A percentile compares a stretch with the other conserved stretches of the same genome.
Conservation (phyloP, 2,797 vertebrate species). For the Ctenosaura bakeri region DNA sequence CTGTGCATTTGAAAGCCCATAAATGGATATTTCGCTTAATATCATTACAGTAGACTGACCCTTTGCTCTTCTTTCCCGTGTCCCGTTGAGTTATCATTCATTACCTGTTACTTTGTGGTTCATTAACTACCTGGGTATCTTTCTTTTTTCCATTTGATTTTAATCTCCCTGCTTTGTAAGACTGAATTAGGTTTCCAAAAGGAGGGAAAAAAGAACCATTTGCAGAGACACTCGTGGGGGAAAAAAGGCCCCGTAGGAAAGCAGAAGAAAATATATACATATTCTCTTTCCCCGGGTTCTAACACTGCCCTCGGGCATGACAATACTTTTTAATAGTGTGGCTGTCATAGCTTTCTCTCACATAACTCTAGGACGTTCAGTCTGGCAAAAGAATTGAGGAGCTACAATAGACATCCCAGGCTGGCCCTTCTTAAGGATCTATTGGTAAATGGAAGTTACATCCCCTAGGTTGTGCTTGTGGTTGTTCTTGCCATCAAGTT, state of each 20-base stretch:
- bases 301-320: not conserved
- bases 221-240: not conserved
- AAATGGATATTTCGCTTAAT: constrained; percentile 22
- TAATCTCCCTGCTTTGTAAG: constrained; percentile 25
- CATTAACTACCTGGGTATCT: constrained; percentile 36
- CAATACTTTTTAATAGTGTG: not conserved
- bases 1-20: constrained; percentile 44
- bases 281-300: not conserved
- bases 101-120: constrained; percentile 48
- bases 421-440: not conserved
- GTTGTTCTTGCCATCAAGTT: no score
- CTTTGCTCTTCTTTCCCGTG: not conserved
- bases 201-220: constrained; percentile 7
- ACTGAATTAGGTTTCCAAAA: constrained; percentile 8
- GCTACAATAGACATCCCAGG: not conserved
- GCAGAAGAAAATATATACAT: not conserved
- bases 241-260: not conserved
- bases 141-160: constrained; percentile 21
- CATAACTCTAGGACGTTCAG: no score
- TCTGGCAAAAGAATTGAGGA: not conserved
- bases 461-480: no score
- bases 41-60: constrained; percentile 68
- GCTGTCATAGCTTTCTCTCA: no score
- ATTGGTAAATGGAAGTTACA: not conserved
- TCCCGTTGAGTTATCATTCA: constrained; percentile 3